Conservation (phyloP, 2,888 invertebrate genomes). For the Hermaeophaga mercurialis region DNA sequence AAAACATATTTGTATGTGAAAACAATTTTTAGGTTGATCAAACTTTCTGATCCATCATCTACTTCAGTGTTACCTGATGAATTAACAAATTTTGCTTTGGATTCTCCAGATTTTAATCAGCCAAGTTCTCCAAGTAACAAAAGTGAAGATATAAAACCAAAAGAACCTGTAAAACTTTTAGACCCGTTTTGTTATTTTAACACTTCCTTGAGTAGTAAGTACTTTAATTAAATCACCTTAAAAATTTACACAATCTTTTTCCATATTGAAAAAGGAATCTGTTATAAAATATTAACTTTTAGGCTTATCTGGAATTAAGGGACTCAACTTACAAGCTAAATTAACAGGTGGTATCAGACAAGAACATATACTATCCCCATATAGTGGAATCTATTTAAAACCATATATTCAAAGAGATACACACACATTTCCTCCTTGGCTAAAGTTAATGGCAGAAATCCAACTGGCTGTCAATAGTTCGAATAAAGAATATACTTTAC, state of each 20-base stretch:
- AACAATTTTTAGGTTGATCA: conserved; percentile 42
- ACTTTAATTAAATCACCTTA: conserved; percentile 5
- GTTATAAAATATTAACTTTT: conserved; percentile 20
- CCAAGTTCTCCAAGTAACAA: conserved; percentile 2
- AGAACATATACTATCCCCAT: conserved; percentile 67
- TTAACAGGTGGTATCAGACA: conserved; percentile 51
- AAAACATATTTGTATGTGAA: not conserved
- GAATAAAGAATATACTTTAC: conserved; percentile 45
- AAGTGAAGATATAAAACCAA: conserved; percentile 12
- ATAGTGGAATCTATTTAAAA: conserved; percentile 74
- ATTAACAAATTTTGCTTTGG: conserved; percentile 27
- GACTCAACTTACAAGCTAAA: conserved; percentile 44
- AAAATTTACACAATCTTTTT: not conserved
- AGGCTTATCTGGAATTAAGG: conserved; percentile 47
- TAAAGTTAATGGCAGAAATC: conserved; percentile 71
- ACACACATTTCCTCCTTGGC: conserved; percentile 70
- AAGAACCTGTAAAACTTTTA: conserved; percentile 41
- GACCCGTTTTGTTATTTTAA: conserved; percentile 55
- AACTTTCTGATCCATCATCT: conserved; percentile 38
- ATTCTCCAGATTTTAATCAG: conserved; percentile 20
- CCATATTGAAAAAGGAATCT: too few relatives aligned
- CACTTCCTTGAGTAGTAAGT: conserved; percentile 53
- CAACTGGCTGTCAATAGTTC: conserved; percentile 61
- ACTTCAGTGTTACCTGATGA: conserved; percentile 38
- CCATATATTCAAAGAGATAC: conserved; percentile 82